Evolutionary conservation across 2,888 invertebrate species (phyloP).

Genomic region (Bombylius discolor): DNA sequence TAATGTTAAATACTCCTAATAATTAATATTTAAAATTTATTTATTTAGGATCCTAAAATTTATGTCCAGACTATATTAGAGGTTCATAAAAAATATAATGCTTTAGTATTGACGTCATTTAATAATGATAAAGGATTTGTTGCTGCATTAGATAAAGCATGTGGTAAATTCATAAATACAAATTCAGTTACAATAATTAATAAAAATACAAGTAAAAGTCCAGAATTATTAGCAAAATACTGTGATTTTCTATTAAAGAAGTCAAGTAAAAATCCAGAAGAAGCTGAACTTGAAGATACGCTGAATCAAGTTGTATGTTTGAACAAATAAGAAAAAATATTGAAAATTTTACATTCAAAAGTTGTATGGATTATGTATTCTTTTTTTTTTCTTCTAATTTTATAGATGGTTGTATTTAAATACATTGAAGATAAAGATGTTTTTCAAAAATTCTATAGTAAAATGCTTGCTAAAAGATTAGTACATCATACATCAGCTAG

Average conservation of each 20-base stretch:
- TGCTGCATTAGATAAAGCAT: conserved; percentile 92
- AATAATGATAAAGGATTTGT: conserved; percentile 97
- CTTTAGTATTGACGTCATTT: conserved; percentile 86
- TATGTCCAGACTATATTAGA: conserved; percentile 95
- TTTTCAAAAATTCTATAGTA: conserved; percentile 99
- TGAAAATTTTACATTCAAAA: too few species aligned
- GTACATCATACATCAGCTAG: conserved; percentile 97
- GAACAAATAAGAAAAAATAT: too few species aligned
- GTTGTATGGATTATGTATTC: too few species aligned
- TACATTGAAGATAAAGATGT: conserved; percentile 99
- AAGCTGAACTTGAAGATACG: conserved; percentile 94
- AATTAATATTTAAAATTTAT: too few species aligned
- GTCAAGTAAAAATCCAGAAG: conserved; percentile 96
- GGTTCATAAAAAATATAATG: conserved; percentile 95
- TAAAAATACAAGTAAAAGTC: conserved; percentile 86
- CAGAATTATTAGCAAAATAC: conserved; percentile 94
- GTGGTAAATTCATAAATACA: conserved; percentile 93
- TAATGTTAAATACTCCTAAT: too few species aligned
- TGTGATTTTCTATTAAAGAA: conserved; percentile 96
- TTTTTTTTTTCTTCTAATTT: too few species aligned
- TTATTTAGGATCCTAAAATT: conserved; percentile 67
- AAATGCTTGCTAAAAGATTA: conserved; percentile 95
- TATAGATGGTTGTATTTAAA: conserved; percentile 90
- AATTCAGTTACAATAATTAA: conserved; percentile 90
- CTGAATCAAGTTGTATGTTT: conserved; percentile 70